Percentiles rank a stretch among this genome's conserved stretches.
phyloP scores from a whole-genome alignment of 2,888 invertebrate species.

The Esperia sulphurella region DNA sequence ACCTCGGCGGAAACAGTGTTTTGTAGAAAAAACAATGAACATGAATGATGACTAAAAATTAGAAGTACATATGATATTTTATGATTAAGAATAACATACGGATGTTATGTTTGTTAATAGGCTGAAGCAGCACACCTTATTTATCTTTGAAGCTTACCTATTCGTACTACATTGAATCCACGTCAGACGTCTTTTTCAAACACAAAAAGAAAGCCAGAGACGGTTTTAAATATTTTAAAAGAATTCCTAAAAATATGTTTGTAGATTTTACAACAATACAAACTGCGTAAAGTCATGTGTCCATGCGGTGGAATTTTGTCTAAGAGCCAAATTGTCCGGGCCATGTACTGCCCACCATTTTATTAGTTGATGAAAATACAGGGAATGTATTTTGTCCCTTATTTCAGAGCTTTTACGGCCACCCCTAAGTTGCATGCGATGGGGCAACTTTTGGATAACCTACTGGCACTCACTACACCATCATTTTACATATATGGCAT shows the following conservation, averaged over 20 bases:
- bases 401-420: constrained; percentile 36
- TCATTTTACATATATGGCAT: not conserved
- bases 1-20: constrained; percentile 1
- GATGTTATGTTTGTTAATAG: too few species aligned
- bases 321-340: constrained; percentile 43
- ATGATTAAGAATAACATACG: too few species aligned
- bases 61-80: too few species aligned
- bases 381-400: constrained; percentile 37
- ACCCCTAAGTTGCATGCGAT: constrained; percentile 21
- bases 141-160: too few species aligned
- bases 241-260: not conserved
- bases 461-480: constrained; percentile 22
- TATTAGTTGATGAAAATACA: constrained; percentile 58
- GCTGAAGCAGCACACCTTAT: too few species aligned
- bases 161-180: too few species aligned
- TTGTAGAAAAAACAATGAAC: too few species aligned
- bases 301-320: constrained; percentile 38
- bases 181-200: too few species aligned
- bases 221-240: too few species aligned
- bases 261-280: not conserved
- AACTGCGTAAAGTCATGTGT: constrained; percentile 16
- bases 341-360: constrained; percentile 43
- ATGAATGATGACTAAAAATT: too few species aligned
- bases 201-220: too few species aligned
- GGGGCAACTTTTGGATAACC: constrained; percentile 28